These are phyloP conservation scores for Falco peregrinus DNA, from an alignment of 2,797 vertebrate genomes.

Conservation along the genomic window DNA sequence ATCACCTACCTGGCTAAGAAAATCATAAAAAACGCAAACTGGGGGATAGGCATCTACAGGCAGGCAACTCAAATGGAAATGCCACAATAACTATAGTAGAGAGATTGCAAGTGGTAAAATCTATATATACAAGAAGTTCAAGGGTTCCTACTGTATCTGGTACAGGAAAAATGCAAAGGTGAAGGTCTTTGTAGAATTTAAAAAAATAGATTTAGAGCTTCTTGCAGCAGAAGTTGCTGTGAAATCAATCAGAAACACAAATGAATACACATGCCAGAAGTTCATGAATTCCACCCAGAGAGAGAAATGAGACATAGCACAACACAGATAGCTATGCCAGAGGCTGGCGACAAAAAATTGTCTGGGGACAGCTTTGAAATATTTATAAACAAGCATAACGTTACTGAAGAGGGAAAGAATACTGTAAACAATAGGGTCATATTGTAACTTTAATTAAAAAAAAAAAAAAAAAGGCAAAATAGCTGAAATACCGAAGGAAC, in stretches of 20 bases:
- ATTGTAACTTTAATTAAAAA: neutral
- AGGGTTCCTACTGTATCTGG: neutral
- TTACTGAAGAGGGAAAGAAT: neutral
- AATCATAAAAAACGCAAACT: neutral
- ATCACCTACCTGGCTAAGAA: neutral
- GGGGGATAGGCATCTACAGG: neutral
- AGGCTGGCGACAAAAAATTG: neutral
- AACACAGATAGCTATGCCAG: neutral
- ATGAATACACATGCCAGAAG: neutral
- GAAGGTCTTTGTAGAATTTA: neutral
- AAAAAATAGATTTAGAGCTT: neutral
- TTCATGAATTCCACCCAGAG: neutral
- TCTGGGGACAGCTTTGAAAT: neutral
- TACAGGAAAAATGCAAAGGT: neutral
- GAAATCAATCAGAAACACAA: neutral
- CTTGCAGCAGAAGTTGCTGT: neutral
- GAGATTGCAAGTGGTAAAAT: neutral
- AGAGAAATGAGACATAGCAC: neutral
- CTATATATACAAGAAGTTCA: neutral
- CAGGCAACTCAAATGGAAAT: neutral
- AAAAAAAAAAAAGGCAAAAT: neutral
- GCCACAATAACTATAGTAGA: neutral
- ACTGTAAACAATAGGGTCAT: neutral
- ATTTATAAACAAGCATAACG: conserved; percentile 8
- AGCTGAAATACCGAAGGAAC: conserved; percentile 4